These are phyloP conservation scores for Cabera pusaria DNA, from an alignment of 2,888 invertebrate species.

Conservation along the genomic window DNA sequence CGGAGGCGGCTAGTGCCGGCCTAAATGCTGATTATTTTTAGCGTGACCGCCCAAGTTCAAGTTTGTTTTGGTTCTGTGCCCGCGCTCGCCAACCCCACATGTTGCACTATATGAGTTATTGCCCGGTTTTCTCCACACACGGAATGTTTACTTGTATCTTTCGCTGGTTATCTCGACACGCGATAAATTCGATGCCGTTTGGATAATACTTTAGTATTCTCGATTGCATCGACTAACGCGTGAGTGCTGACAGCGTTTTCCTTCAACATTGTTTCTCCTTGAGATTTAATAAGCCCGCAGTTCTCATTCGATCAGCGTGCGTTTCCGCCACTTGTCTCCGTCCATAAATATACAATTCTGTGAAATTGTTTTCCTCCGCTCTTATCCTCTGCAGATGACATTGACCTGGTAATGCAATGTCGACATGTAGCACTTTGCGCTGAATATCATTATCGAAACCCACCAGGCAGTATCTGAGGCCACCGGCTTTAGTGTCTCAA, in stretches of 20 bases:
- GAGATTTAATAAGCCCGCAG: conserved; percentile 25
- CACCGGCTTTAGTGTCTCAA: conserved; percentile 34
- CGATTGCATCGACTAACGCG: conserved; percentile 11
- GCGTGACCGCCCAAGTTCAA: conserved; percentile 65
- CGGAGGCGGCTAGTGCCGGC: conserved; percentile 33
- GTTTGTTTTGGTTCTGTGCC: conserved; percentile 47
- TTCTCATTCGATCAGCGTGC: conserved; percentile 41
- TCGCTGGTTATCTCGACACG: conserved; percentile 27
- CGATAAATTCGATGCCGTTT: conserved; percentile 22
- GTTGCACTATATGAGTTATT: conserved; percentile 24
- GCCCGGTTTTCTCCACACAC: conserved; percentile 30
- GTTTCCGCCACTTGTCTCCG: conserved; percentile 39
- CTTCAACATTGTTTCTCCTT: conserved; percentile 2
- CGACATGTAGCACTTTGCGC: conserved; percentile 44
- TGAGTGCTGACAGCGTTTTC: too few relatives aligned
- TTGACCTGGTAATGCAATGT: conserved; percentile 70
- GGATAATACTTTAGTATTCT: conserved; percentile 24
- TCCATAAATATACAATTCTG: conserved; percentile 49
- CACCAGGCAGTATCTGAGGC: conserved; percentile 48
- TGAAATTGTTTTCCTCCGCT: conserved; percentile 59
- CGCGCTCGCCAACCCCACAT: conserved; percentile 21
- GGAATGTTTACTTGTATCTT: conserved; percentile 27
- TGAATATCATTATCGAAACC: conserved; percentile 42
- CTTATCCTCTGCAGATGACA: conserved; percentile 50
- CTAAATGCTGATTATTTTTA: conserved; percentile 54